Evolutionary conservation across 1,140 invertebrate genomes (phyloP).

Genomic region (Lethocerus indicus): DNA sequence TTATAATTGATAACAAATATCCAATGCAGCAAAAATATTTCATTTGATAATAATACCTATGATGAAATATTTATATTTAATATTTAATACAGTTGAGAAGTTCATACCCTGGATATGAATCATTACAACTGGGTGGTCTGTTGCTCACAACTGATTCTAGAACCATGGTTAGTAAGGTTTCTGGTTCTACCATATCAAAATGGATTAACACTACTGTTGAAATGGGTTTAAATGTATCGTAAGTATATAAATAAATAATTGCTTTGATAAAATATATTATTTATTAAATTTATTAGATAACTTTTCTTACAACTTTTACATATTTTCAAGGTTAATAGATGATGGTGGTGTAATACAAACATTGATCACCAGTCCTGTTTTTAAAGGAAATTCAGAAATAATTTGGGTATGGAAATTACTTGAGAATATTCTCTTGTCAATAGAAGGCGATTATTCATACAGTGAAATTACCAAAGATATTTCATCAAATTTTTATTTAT

Average conservation of each 20-base stretch:
- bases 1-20: neutral
- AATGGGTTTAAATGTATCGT: conserved; percentile 7
- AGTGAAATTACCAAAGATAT: conserved; percentile 3
- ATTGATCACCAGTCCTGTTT: conserved; percentile 1
- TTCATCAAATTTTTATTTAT: conserved; percentile 5
- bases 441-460: conserved; percentile 14
- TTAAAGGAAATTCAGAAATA: neutral
- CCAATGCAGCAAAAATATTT: neutral
- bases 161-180: conserved; percentile 4
- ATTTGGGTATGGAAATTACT: conserved; percentile 6
- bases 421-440: conserved; percentile 5
- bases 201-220: conserved; percentile 7
- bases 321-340: conserved; percentile 7
- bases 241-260: neutral
- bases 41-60: neutral
- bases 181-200: conserved; percentile 6
- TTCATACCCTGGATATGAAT: conserved; percentile 26
- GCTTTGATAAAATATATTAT: neutral
- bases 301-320: neutral
- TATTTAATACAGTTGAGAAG: conserved; percentile 25
- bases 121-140: conserved; percentile 6
- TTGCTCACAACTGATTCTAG: conserved; percentile 5
- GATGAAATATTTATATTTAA: neutral
- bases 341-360: conserved; percentile 1
- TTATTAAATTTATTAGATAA: neutral